Evolutionary conservation across 2,888 invertebrate species (phyloP), one percentile per base, ranked within the genome.

Genomic region (Scaptodrosophila latifasciaeformis): DNA sequence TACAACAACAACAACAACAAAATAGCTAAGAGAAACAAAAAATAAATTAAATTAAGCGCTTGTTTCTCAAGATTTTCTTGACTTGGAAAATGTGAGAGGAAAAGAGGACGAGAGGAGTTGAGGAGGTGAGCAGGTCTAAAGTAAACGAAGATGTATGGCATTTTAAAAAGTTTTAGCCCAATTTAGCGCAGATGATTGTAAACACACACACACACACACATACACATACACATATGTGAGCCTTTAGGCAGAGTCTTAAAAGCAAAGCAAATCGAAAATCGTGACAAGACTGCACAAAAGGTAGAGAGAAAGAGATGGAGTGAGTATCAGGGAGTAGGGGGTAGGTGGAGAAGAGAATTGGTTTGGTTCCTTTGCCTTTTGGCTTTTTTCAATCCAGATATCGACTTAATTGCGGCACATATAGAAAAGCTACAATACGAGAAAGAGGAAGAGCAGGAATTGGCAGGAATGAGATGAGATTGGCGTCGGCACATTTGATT

Each of bases 41-140:
- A 71, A 75, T 75, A 75, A 77, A 75, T 75, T 70, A 77, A 75
- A 75, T 75, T 69, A 77, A 77, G 76, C 76, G 67, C 63, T 63
- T 70, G 60, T 70, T 67, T 70, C 69, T 57, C 67, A 72, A 65
- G 72, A 75, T 72, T 65, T 46, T 49, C 43, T 6, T 34, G 42
- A 7, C 21, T 15, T 39, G 21, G 46, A 42, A n/a, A n/a, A n/a
- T n/a, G n/a, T n/a, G n/a, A n/a, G n/a, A n/a, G n/a, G n/a, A n/a
- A n/a, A n/a, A n/a, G n/a, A n/a, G n/a, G n/a, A n/a, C n/a, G n/a
- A n/a, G n/a, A n/a, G n/a, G n/a, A n/a, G n/a, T n/a, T n/a, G n/a
- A n/a, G n/a, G n/a, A n/a, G 12, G 31, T n/a, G n/a, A n/a, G n/a
- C n/a, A n/a, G n/a, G 44, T 24, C 40, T 18, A 18, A 46, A 44